Conservation (phyloP, 2,113 vertebrate species). For the Odontophorus gujanensis region DNA sequence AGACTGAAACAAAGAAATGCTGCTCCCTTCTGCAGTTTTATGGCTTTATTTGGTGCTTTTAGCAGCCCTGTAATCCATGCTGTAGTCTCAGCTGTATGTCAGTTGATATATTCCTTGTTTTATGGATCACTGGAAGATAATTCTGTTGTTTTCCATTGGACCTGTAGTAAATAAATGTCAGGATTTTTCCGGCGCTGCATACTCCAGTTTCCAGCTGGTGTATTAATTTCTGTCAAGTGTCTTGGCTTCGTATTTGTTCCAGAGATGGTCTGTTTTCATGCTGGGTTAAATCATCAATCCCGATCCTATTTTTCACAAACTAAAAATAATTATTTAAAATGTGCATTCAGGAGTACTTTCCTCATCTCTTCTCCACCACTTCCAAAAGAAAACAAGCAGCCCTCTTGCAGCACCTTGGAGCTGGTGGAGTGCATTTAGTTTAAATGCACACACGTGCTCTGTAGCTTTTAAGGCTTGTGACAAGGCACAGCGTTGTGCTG, state of each 20-base stretch:
- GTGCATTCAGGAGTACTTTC: background rate
- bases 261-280: background rate
- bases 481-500: rapidly evolving
- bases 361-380: background rate
- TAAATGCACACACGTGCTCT: background rate
- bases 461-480: no score
- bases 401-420: no score
- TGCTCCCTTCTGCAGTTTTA: background rate
- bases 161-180: background rate
- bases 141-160: background rate
- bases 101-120: background rate
- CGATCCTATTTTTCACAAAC: background rate
- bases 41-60: background rate
- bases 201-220: background rate
- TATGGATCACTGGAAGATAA: background rate
- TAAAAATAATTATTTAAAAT: background rate
- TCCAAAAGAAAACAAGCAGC: background rate
- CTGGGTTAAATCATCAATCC: background rate
- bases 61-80: background rate
- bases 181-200: background rate
- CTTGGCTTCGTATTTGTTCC: background rate
- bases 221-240: background rate
- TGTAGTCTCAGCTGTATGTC: background rate
- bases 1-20: background rate
- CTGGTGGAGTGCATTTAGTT: background rate